Conservation (phyloP, 1,140 invertebrate genomes). For the Pseudobourletiella spinata region DNA sequence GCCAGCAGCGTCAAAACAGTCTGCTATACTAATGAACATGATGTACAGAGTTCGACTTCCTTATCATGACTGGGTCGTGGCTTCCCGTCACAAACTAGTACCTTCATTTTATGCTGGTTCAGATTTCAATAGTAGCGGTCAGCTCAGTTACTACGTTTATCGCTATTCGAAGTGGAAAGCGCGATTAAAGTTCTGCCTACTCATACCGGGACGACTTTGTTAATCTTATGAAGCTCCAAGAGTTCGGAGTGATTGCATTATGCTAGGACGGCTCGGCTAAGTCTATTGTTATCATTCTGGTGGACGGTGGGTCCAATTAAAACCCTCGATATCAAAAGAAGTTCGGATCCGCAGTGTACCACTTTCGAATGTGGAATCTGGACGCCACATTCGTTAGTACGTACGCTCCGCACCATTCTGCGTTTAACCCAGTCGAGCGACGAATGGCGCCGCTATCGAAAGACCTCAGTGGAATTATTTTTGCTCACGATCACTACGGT, state of each 20-base stretch:
- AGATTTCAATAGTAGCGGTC: conserved; percentile 29
- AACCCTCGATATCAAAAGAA: conserved; percentile 36
- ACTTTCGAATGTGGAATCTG: conserved; percentile 35
- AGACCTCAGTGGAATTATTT: conserved; percentile 40
- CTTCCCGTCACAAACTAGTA: conserved; percentile 37
- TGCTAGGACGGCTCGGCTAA: conserved; percentile 32
- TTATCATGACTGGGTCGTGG: conserved; percentile 44
- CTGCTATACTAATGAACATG: conserved; percentile 40
- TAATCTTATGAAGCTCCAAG: conserved; percentile 33
- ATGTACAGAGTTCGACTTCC: conserved; percentile 41
- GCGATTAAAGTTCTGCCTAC: conserved; percentile 36
- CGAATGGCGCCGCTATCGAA: conserved; percentile 41
- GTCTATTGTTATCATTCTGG: conserved; percentile 40
- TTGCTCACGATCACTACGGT: conserved; percentile 40
- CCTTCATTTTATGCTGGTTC: conserved; percentile 38
- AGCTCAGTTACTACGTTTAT: conserved; percentile 40
- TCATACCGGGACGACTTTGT: conserved; percentile 40
- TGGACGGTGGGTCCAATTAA: conserved; percentile 43
- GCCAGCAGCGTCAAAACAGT: conserved; percentile 42
- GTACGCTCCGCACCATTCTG: conserved; percentile 41
- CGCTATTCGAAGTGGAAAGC: conserved; percentile 40
- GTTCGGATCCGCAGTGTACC: conserved; percentile 12
- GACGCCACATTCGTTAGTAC: conserved; percentile 42
- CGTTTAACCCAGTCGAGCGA: conserved; percentile 39
- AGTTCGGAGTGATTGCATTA: conserved; percentile 35